Evolutionary conservation across 2,797 vertebrate genomes (phyloP), one percentile per base, ranked within the genome.

Genomic region (Salarias fasciatus): DNA sequence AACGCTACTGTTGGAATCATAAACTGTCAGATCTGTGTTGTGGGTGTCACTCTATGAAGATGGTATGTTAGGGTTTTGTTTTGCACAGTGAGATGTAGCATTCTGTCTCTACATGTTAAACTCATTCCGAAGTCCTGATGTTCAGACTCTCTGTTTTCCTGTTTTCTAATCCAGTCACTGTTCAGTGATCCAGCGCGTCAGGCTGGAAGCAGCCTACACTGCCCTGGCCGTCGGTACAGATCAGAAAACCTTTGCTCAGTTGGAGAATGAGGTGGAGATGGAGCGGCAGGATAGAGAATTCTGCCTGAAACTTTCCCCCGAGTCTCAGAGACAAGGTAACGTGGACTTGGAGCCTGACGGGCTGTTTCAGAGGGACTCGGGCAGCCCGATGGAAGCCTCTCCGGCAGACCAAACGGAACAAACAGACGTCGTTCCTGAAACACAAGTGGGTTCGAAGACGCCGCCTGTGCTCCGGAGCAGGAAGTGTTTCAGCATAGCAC

Each of bases 211-310:
- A 0, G 78, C 69, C 53, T 92, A 76, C 75, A 50, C 28, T 0
- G 49, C 52, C 28, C 59, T 93, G 71, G 33, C 79, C 6, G 5
- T 40, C 48, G 47, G 14, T 14, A 56, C 52, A 12, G 29, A 40
- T 4, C 13, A 59, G 5, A 59, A 31, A 33, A 56, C 87, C 13
- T 92, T 92, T 64, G 8, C 38, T 11, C 59, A 85, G 53, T 62
- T 93, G 60, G 79, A 88, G 53, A 54, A 88, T 35, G 85, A 88
- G 24, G 47, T 88, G 45, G 75, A 87, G 42, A 48, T 1, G 9
- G 88, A 92, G 63, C 51, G 69, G 24, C 62, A 56, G 69, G 33
- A 24, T 30, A 37, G 3, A 11, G 44, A 53, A 5, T 1, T 77
- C 41, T 49, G 37, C 9, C n/a, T 57, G 7, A n/a, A 8, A 3